These are phyloP conservation scores for Drosophila lacicola DNA, from an alignment of 2,888 invertebrate species.

Conservation along the genomic window DNA sequence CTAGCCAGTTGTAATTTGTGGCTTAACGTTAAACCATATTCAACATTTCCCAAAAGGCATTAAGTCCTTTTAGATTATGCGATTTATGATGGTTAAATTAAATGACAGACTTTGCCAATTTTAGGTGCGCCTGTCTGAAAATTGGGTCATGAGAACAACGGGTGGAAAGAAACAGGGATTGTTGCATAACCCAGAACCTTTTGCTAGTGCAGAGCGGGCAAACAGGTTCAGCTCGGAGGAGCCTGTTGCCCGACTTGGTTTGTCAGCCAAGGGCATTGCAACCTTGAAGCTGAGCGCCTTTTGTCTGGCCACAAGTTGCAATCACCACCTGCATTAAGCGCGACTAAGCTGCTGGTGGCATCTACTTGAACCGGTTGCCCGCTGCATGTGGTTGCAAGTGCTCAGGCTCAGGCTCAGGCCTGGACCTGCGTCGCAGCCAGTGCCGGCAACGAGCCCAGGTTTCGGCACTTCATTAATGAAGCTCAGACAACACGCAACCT, in stretches of 20 bases:
- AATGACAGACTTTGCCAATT: slow-evolving; percentile 15
- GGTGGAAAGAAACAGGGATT: slow-evolving; percentile 14
- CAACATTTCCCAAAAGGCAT: slow-evolving; percentile 4
- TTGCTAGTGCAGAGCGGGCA: slow-evolving; percentile 25
- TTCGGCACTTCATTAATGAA: slow-evolving; percentile 80
- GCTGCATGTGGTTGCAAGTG: slow-evolving; percentile 58
- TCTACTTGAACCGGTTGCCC: slow-evolving; percentile 64
- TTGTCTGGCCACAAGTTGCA: slow-evolving; percentile 55
- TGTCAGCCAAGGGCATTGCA: slow-evolving; percentile 63
- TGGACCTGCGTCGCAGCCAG: slow-evolving; percentile 13
- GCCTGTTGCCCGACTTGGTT: slow-evolving; percentile 12
- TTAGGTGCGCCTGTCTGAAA: slow-evolving; percentile 25
- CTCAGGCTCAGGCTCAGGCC: slow-evolving; percentile 4
- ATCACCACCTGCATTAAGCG: slow-evolving; percentile 75
- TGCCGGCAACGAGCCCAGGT: slow-evolving; percentile 71
- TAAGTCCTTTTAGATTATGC: slow-evolving; percentile 11
- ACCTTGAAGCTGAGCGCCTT: slow-evolving; percentile 52
- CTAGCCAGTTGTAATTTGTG: neutral
- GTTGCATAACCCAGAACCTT: slow-evolving; percentile 77
- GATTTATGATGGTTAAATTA: slow-evolving; percentile 20
- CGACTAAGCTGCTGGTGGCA: slow-evolving; percentile 52
- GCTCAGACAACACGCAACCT: slow-evolving; percentile 58
- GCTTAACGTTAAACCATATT: slow-evolving; percentile 4
- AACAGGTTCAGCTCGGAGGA: slow-evolving; percentile 60
- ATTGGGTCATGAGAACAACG: slow-evolving; percentile 72